Evolutionary conservation across 2,797 vertebrate species (phyloP).

Genomic region (Garrulus glandarius): DNA sequence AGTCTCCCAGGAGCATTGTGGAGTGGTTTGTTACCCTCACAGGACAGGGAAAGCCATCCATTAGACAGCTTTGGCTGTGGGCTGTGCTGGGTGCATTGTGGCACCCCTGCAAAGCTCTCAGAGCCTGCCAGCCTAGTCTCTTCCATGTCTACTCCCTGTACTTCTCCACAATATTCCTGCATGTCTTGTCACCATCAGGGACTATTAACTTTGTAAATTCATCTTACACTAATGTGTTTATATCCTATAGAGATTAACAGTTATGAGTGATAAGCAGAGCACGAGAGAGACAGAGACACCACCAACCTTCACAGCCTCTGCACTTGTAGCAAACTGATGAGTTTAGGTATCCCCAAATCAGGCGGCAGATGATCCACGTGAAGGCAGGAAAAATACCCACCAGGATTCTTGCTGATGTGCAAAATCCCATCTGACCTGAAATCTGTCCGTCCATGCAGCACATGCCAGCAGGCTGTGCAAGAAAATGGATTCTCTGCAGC

Average conservation of each 20-base stretch:
- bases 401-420: background rate
- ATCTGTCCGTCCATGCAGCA: background rate
- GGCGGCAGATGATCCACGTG: background rate
- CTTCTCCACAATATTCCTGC: background rate
- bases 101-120: background rate
- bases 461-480: background rate
- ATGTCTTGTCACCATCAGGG: background rate
- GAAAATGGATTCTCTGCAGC: background rate
- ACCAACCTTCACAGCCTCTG: background rate
- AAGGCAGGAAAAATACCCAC: background rate
- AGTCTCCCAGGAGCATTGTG: background rate
- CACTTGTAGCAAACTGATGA: background rate
- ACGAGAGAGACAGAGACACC: background rate
- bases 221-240: background rate
- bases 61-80: rapidly evolving
- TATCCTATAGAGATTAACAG: background rate
- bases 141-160: background rate
- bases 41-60: background rate
- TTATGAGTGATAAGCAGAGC: rapidly evolving
- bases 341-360: background rate
- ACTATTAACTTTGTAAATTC: background rate
- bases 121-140: background rate
- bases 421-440: background rate
- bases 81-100: background rate
- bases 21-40: background rate